Conservation (phyloP, 2,888 invertebrate species). For the Schrankia costaestrigalis region DNA sequence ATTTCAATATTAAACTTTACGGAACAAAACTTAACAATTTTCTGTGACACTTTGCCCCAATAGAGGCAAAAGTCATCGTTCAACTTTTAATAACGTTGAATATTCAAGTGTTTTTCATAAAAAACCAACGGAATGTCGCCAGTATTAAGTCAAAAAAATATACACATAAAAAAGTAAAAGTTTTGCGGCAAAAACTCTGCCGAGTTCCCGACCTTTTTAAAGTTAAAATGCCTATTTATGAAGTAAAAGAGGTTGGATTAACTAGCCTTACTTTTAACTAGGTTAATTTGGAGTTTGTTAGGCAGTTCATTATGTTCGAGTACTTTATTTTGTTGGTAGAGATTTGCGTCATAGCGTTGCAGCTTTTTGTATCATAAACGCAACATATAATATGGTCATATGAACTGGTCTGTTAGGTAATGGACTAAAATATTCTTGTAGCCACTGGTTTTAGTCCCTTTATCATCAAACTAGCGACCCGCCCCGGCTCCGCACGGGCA, state of each 20-base stretch:
- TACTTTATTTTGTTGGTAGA: too few relatives aligned
- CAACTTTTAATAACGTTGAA: conserved; percentile 12
- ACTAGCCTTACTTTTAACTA: conserved; percentile 11
- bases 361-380: too few relatives aligned
- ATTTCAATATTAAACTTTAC: too few relatives aligned
- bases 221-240: conserved; percentile 20
- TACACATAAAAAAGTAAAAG: conserved; percentile 13
- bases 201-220: conserved; percentile 20
- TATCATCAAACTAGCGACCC: too few relatives aligned
- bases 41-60: too few relatives aligned
- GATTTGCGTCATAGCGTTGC: too few relatives aligned
- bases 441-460: too few relatives aligned
- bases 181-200: conserved; percentile 4
- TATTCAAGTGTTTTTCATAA: conserved; percentile 9
- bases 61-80: background rate
- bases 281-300: conserved; percentile 18
- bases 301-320: conserved; percentile 22
- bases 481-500: too few relatives aligned
- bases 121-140: conserved; percentile 10
- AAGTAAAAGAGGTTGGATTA: conserved; percentile 20
- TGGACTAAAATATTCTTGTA: too few relatives aligned
- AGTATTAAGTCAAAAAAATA: conserved; percentile 4
- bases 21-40: too few relatives aligned
- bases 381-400: too few relatives aligned
- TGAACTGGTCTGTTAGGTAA: too few relatives aligned